A percentile compares a stretch with the other conserved stretches of the same genome.
phyloP scores from a whole-genome alignment of 1,140 invertebrate species.

The Macrobrachium nipponense region DNA sequence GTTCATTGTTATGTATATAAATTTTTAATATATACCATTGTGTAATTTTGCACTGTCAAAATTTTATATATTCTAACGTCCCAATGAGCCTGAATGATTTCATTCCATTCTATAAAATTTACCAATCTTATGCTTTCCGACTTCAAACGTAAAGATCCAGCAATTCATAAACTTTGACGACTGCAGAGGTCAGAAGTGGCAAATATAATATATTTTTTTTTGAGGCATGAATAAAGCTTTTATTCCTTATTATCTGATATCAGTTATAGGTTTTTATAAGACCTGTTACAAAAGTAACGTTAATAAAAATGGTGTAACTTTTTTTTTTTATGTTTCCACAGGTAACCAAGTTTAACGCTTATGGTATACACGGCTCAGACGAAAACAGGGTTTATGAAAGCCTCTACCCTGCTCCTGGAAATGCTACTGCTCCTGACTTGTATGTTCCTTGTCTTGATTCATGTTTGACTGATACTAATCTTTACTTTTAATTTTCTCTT shows the following conservation, averaged over 20 bases:
- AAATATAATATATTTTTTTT: too few relatives aligned
- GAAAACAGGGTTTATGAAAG: conserved; percentile 70
- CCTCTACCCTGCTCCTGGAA: conserved; percentile 70
- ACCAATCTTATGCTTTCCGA: too few relatives aligned
- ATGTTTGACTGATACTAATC: neutral
- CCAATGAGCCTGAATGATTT: too few relatives aligned
- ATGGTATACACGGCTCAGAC: conserved; percentile 72
- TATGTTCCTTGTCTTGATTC: conserved; percentile 53
- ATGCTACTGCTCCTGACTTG: conserved; percentile 71
- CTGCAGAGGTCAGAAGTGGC: too few relatives aligned
- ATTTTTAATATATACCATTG: too few relatives aligned
- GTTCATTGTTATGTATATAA: too few relatives aligned
- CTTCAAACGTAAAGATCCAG: too few relatives aligned
- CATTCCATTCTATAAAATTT: too few relatives aligned
- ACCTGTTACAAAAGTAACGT: neutral
- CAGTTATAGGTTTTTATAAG: neutral
- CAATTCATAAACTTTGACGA: too few relatives aligned
- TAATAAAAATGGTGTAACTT: neutral
- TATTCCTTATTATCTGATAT: neutral
- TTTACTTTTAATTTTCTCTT: neutral
- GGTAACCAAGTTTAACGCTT: conserved; percentile 73
- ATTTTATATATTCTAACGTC: too few relatives aligned
- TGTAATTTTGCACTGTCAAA: too few relatives aligned
- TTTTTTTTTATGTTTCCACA: neutral
- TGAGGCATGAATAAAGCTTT: neutral